Conservation (phyloP, 2,113 vertebrate species). For the Echinops telfairi region DNA sequence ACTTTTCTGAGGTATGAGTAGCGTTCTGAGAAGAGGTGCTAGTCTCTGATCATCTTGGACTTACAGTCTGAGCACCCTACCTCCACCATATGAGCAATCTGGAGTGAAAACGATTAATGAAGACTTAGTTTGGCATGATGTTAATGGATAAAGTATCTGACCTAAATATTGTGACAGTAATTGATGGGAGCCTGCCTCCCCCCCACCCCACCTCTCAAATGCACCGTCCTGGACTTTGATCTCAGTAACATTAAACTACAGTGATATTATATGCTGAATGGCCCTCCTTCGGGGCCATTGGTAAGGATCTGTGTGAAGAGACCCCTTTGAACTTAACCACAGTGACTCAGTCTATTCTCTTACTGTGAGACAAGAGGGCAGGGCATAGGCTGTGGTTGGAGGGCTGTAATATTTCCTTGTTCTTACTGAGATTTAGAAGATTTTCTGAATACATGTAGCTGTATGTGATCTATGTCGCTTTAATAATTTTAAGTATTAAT, state of each 20-base stretch:
- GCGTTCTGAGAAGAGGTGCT: background rate
- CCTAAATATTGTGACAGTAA: background rate
- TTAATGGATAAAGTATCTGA: background rate
- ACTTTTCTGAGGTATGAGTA: background rate
- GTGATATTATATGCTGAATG: background rate
- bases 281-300: background rate
- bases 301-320: background rate
- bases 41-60: background rate
- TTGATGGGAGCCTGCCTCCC: background rate
- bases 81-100: background rate
- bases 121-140: background rate
- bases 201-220: no score
- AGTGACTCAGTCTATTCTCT: no score
- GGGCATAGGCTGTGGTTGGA: accelerated
- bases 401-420: background rate
- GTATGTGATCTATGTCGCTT: background rate
- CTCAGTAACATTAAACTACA: background rate
- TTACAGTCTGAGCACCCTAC: accelerated
- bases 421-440: background rate
- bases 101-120: background rate
- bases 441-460: background rate
- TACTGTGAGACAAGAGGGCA: background rate
- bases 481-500: background rate
- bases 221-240: background rate
- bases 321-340: background rate